phyloP scores from a whole-genome alignment of 2,888 invertebrate genomes.

The Trichogramma evanescens region DNA sequence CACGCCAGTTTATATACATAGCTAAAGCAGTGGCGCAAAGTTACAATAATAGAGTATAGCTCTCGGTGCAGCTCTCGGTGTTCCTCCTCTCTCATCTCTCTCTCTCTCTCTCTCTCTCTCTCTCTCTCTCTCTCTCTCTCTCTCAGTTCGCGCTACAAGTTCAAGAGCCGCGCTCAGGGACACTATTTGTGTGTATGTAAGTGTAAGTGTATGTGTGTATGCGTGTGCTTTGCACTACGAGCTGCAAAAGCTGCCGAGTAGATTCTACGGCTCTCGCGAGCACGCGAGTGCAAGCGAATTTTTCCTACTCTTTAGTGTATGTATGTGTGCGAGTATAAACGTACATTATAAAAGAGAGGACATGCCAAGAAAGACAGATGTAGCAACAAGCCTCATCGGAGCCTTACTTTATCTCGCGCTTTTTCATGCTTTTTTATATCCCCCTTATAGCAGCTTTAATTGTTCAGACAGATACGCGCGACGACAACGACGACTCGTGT shows the following conservation, averaged over 20 bases:
- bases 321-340: too few relatives aligned
- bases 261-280: conserved; percentile 21
- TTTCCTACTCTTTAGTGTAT: conserved; percentile 24
- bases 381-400: background rate
- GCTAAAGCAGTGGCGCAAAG: background rate
- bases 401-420: background rate
- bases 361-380: conserved; percentile 12
- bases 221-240: conserved; percentile 24
- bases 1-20: conserved; percentile 7
- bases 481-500: too few relatives aligned
- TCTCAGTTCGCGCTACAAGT: conserved; percentile 34
- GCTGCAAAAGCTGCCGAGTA: background rate
- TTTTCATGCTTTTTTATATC: background rate
- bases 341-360: background rate
- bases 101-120: conserved; percentile 21
- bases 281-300: conserved; percentile 36
- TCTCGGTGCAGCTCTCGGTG: background rate
- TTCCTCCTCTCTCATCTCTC: background rate
- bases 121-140: conserved; percentile 14
- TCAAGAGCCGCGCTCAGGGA: conserved; percentile 47
- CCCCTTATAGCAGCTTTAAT: background rate
- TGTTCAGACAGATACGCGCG: background rate
- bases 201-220: conserved; percentile 18
- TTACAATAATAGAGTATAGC: background rate
- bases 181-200: conserved; percentile 13